A percentile compares a stretch with the other conserved stretches of the same genome.
Evolutionary conservation across 2,113 vertebrate genomes (phyloP).

Genomic region (Isichthys henryi): DNA sequence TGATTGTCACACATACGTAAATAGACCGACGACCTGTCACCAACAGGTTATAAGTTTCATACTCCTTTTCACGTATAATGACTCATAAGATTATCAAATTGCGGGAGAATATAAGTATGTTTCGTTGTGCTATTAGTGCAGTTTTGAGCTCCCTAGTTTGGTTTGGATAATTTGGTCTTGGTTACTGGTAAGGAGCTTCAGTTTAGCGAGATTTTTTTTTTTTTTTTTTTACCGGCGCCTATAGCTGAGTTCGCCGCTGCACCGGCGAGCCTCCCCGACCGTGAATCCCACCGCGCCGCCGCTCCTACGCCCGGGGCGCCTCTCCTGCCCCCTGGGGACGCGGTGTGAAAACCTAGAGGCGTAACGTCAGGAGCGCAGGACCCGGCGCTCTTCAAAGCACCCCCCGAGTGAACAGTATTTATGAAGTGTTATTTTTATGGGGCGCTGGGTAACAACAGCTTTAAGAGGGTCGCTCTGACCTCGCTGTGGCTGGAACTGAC

Average conservation of each 20-base stretch:
- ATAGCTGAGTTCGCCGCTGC: background rate
- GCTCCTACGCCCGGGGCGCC: background rate
- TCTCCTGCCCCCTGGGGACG: background rate
- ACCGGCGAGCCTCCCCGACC: background rate
- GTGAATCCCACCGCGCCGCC: background rate
- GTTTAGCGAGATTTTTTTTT: background rate
- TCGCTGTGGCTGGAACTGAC: conserved; percentile 52
- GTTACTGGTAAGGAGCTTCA: background rate
- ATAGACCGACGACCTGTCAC: background rate
- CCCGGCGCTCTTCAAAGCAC: background rate
- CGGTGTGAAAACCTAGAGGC: background rate
- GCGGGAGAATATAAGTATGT: background rate
- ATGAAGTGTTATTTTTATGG: conserved; percentile 70
- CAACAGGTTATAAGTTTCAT: background rate
- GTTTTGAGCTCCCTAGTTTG: background rate
- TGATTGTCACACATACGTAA: background rate
- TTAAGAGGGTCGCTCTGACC: conserved; percentile 59
- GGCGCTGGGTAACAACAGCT: conserved; percentile 62
- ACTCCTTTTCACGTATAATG: background rate
- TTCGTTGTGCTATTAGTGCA: background rate
- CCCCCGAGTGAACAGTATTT: conserved; percentile 45
- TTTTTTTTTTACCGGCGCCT: background rate
- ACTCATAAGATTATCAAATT: background rate
- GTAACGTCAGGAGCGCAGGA: background rate
- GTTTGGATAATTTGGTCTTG: background rate